These are phyloP conservation scores for Chionodraco myersi DNA, from an alignment of 2,113 vertebrate species.

Conservation along the genomic window DNA sequence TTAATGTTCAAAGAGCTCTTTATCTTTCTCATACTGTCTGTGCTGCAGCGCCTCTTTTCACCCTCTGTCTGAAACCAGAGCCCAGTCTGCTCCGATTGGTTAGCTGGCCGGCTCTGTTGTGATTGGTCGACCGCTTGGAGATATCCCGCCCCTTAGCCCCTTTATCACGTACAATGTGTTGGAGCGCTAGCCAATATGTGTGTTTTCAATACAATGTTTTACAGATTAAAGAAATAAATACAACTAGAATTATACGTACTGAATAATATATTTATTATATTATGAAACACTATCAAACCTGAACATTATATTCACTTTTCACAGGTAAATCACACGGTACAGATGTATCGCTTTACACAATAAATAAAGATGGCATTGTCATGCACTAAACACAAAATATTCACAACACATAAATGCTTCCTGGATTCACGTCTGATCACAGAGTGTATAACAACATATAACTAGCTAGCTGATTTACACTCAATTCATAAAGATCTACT, in stretches of 20 bases:
- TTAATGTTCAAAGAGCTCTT: no score
- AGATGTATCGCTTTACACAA: constrained; percentile 45
- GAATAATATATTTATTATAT: constrained; percentile 68
- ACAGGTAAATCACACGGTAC: constrained; percentile 62
- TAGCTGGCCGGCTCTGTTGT: no score
- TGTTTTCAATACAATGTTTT: background rate
- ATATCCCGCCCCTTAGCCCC: no score
- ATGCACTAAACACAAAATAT: constrained; percentile 58
- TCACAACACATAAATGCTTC: constrained; percentile 41
- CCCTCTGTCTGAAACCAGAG: no score
- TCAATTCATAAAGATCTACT: constrained; percentile 38
- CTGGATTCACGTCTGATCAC: constrained; percentile 32
- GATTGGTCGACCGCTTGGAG: no score
- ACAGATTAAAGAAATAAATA: constrained; percentile 1
- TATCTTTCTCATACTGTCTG: no score
- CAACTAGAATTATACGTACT: background rate
- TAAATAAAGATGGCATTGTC: constrained; percentile 44
- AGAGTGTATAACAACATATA: constrained; percentile 29
- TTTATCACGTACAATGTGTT: no score
- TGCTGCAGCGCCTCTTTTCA: no score
- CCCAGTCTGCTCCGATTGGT: no score
- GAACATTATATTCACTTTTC: constrained; percentile 37
- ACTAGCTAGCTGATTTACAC: constrained; percentile 4
- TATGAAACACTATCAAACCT: constrained; percentile 54
- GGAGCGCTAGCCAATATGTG: no score